Evolutionary conservation across 1,140 invertebrate genomes (phyloP).

Genomic region (Centruroides sculpturatus): DNA sequence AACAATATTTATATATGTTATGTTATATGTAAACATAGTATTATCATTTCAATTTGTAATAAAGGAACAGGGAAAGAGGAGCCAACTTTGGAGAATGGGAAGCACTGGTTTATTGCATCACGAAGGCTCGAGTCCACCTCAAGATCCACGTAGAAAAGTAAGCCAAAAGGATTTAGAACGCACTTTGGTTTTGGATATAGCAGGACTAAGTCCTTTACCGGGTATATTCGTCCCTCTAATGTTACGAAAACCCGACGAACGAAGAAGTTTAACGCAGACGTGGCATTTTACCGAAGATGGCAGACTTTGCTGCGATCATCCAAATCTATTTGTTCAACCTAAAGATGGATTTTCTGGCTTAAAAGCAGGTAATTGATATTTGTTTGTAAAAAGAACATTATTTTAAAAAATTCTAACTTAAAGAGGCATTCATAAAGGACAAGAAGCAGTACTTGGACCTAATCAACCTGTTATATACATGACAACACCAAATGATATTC

Average conservation of each 20-base stretch:
- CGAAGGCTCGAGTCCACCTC: conserved; percentile 59
- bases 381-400: not conserved
- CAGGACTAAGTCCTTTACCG: conserved; percentile 64
- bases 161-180: conserved; percentile 1
- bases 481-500: conserved; percentile 38
- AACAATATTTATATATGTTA: too few relatives aligned
- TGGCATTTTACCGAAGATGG: conserved; percentile 82
- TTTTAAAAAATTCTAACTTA: not conserved
- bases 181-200: conserved; percentile 61
- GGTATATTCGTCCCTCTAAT: conserved; percentile 47
- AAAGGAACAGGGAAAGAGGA: conserved; percentile 60
- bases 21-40: too few relatives aligned
- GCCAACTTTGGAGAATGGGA: conserved; percentile 91
- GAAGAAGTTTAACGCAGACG: conserved; percentile 71
- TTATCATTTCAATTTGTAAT: not conserved
- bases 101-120: conserved; percentile 76
- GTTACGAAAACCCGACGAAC: conserved; percentile 62
- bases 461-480: conserved; percentile 36
- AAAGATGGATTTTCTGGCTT: conserved; percentile 49
- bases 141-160: conserved; percentile 30
- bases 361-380: conserved; percentile 34
- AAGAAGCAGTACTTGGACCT: conserved; percentile 66
- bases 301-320: conserved; percentile 56
- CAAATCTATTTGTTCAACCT: conserved; percentile 77
- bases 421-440: conserved; percentile 36